Conservation (phyloP, 53 echinoderm and acorn worm species). For the Henricia sp. region DNA sequence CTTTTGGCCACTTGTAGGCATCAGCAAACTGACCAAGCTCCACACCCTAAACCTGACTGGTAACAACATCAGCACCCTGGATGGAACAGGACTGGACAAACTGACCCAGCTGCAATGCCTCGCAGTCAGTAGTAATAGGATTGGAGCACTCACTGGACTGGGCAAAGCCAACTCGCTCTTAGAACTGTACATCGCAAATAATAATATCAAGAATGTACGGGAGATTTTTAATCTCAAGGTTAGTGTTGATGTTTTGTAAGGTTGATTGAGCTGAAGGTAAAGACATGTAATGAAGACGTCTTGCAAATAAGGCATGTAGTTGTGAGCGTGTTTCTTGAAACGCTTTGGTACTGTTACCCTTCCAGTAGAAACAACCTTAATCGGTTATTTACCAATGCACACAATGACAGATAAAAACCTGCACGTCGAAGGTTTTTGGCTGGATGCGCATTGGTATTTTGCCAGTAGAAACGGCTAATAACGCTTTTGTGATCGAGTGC, state of each 20-base stretch:
- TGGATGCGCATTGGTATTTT: no score
- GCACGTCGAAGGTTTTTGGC: no score
- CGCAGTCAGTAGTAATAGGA: constrained; percentile 85
- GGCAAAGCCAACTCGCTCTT: constrained; percentile 78
- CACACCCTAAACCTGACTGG: constrained; percentile 87
- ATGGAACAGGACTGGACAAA: constrained; percentile 81
- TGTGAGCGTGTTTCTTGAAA: no score
- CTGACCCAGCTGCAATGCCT: constrained; percentile 86
- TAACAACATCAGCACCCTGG: constrained; percentile 86
- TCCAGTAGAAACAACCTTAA: no score
- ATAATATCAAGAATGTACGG: constrained; percentile 88
- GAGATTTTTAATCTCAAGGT: constrained; percentile 98
- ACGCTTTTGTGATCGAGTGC: no score
- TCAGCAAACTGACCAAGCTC: constrained; percentile 80
- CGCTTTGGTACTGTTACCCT: no score
- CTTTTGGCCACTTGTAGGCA: constrained; percentile 54
- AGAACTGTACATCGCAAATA: constrained; percentile 96
- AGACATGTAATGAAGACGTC: no score
- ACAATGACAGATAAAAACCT: no score
- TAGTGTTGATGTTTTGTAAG: neutral
- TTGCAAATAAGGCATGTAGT: no score
- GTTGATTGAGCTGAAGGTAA: no score
- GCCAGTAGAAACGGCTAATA: no score
- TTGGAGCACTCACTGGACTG: constrained; percentile 82
- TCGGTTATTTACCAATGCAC: no score